Evolutionary conservation across 1,140 invertebrate genomes (phyloP).

Genomic region (Diachasmimorpha longicaudata): DNA sequence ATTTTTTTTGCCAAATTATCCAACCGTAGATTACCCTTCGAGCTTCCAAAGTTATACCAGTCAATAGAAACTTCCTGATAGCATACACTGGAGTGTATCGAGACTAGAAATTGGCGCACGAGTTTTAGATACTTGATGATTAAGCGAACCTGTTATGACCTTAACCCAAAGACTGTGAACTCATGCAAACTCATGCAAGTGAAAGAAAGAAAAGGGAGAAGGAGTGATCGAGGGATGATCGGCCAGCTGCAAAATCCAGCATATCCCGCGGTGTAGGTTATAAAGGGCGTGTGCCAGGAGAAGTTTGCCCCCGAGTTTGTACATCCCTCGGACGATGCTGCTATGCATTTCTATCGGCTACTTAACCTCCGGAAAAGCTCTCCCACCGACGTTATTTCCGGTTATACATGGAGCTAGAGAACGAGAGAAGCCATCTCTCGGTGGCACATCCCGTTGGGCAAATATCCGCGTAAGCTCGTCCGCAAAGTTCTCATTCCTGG

Average conservation of each 20-base stretch:
- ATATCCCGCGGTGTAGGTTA: background rate
- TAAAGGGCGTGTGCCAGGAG: background rate
- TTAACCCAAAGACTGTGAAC: background rate
- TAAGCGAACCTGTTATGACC: background rate
- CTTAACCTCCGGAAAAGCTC: constrained; percentile 39
- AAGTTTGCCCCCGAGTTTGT: background rate
- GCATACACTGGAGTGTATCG: background rate
- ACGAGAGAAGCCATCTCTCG: background rate
- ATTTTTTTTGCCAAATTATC: background rate
- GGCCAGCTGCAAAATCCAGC: background rate
- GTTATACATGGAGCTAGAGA: constrained; percentile 1
- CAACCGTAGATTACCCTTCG: background rate
- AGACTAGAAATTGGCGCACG: background rate
- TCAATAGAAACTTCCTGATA: background rate
- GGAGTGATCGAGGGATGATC: background rate
- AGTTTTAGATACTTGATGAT: background rate
- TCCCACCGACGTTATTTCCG: constrained; percentile 32
- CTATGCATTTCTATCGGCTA: constrained; percentile 57
- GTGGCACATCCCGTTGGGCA: background rate
- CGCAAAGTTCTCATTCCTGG: background rate
- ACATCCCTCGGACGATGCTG: constrained; percentile 27
- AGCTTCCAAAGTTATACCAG: background rate
- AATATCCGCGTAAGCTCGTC: background rate
- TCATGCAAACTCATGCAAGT: background rate
- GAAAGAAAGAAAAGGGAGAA: background rate